phyloP scores from a whole-genome alignment of 1,140 invertebrate genomes.

The Caerostris darwini region DNA sequence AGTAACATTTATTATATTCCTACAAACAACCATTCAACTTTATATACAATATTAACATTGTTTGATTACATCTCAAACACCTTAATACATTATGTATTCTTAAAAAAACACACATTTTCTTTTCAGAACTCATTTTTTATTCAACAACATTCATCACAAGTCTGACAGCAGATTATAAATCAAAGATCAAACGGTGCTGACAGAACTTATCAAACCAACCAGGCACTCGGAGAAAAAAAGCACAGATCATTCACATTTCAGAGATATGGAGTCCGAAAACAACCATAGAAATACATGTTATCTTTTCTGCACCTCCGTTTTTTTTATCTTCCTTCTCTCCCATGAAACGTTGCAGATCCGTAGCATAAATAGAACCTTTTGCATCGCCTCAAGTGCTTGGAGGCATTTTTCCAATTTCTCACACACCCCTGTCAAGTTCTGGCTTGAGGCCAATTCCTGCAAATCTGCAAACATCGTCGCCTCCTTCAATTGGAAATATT shows the following conservation, averaged over 20 bases:
- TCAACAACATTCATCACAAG: not conserved
- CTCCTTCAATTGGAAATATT: not conserved
- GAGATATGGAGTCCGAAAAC: not conserved
- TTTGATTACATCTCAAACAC: too few species aligned
- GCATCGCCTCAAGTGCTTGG: conserved; percentile 43
- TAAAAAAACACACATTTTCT: too few species aligned
- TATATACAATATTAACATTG: too few species aligned
- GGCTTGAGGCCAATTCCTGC: conserved; percentile 29
- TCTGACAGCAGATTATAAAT: not conserved
- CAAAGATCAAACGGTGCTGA: conserved; percentile 5
- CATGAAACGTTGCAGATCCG: not conserved
- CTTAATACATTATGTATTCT: too few species aligned
- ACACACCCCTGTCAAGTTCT: conserved; percentile 13
- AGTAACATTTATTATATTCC: too few species aligned
- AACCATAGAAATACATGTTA: conserved; percentile 40
- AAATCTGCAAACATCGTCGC: not conserved
- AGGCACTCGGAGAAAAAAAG: not conserved
- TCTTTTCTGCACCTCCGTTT: conserved; percentile 37
- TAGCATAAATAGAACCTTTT: conserved; percentile 67
- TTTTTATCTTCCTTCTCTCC: not conserved
- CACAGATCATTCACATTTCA: conserved; percentile 18
- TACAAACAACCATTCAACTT: too few species aligned
- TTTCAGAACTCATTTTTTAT: too few species aligned
- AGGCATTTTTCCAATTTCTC: conserved; percentile 64
- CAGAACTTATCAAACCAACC: not conserved